Percentiles rank a stretch among this genome's conserved stretches.
phyloP scores from a whole-genome alignment of 1,140 invertebrate genomes.

The Pissodes strobi region DNA sequence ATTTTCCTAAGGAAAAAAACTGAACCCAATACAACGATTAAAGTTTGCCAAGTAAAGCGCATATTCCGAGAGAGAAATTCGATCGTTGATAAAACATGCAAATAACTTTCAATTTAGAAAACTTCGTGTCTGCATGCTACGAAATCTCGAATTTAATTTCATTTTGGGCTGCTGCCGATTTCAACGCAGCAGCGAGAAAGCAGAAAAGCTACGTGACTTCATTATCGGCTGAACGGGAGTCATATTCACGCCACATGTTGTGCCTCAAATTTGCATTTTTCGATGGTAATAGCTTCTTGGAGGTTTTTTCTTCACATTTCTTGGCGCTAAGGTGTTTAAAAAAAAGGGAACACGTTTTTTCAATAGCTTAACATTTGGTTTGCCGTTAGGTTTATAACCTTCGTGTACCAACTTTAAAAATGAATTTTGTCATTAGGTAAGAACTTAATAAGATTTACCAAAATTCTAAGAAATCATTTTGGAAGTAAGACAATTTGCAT shows the following conservation, averaged over 20 bases:
- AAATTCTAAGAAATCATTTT: no score
- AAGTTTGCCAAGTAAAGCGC: no score
- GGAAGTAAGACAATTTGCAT: no score
- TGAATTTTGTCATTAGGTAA: no score
- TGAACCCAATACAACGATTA: no score
- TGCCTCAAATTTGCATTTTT: conserved; percentile 18
- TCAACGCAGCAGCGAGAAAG: conserved; percentile 9
- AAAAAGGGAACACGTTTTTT: no score
- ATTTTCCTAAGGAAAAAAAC: no score
- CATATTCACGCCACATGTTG: conserved; percentile 30
- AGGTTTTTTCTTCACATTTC: conserved; percentile 14
- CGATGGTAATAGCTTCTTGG: conserved; percentile 24
- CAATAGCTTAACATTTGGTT: no score
- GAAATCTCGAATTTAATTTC: conserved; percentile 33
- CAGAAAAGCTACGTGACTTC: conserved; percentile 34
- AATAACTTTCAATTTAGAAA: conserved; percentile 34
- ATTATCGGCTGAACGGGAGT: conserved; percentile 22
- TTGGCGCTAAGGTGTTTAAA: no score
- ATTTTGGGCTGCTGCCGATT: conserved; percentile 26
- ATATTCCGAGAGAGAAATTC: neutral
- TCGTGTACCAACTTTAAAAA: no score
- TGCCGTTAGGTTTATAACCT: no score
- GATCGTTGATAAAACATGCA: conserved; percentile 28
- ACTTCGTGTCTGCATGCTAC: conserved; percentile 19
- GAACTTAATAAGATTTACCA: no score